phyloP scores from a whole-genome alignment of 2,797 vertebrate species.

The Nannoperca obscura region DNA sequence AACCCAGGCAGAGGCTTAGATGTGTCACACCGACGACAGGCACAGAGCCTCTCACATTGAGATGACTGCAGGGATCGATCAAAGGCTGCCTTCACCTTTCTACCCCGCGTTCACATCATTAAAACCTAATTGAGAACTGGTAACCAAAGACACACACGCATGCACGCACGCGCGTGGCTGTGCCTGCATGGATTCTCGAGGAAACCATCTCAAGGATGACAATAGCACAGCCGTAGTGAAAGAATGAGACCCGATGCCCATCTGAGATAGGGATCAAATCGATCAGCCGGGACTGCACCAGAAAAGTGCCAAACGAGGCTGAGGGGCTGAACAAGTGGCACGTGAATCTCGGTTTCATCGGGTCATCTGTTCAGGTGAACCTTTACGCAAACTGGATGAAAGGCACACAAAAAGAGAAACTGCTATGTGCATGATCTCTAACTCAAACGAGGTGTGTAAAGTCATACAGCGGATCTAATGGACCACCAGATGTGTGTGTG shows the following conservation, averaged over 20 bases:
- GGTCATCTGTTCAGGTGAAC: slow-evolving; percentile 32
- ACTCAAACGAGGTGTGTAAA: slow-evolving; percentile 6
- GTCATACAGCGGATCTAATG: slow-evolving; percentile 23
- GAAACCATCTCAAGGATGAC: slow-evolving; percentile 46
- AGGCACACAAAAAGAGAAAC: background rate
- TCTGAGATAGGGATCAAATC: slow-evolving; percentile 59
- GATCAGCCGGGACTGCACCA: slow-evolving; percentile 58
- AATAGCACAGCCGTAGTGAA: slow-evolving; percentile 42
- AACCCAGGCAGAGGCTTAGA: slow-evolving; percentile 53
- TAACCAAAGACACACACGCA: slow-evolving; percentile 33
- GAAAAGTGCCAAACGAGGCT: slow-evolving; percentile 30
- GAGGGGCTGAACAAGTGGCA: slow-evolving; percentile 37
- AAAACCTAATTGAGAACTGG: slow-evolving; percentile 68
- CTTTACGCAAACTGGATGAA: slow-evolving; percentile 24
- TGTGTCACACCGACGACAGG: slow-evolving; percentile 51
- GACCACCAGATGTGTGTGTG: slow-evolving; percentile 16
- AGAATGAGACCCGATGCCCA: slow-evolving; percentile 61
- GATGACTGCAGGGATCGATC: slow-evolving; percentile 71
- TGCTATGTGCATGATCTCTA: background rate
- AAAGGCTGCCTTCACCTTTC: slow-evolving; percentile 53
- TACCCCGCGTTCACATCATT: slow-evolving; percentile 63
- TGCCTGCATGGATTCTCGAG: slow-evolving; percentile 34
- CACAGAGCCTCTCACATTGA: slow-evolving; percentile 45
- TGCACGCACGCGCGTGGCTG: background rate
- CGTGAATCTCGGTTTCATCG: slow-evolving; percentile 26